A percentile compares a stretch with the other conserved stretches of the same genome.
Conservation (phyloP, 2,797 vertebrate species). For the Graptemys geographica region DNA sequence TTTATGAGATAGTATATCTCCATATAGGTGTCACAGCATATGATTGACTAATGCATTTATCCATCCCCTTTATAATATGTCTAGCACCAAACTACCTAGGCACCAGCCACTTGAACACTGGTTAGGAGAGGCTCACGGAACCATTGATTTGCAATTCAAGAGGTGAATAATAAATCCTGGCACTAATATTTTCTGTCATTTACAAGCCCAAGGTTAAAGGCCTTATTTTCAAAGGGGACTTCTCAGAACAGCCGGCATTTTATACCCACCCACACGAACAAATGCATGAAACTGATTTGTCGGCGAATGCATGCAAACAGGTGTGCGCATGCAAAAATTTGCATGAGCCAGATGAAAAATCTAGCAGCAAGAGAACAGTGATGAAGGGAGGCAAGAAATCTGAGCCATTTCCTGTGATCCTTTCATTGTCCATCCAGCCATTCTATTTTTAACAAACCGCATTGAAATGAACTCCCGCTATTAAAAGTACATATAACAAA, state of each 20-base stretch:
- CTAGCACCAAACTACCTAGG: not conserved
- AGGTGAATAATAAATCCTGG: not conserved
- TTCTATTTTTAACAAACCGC: not conserved
- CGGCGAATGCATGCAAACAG: not conserved
- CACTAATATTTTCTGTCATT: not conserved
- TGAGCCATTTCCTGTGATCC: constrained; percentile 12
- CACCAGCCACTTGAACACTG: not conserved
- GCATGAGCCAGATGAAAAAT: not conserved
- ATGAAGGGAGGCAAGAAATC: not conserved
- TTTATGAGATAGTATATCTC: no score
- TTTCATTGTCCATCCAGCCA: not conserved
- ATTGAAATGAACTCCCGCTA: not conserved
- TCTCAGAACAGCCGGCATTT: not conserved
- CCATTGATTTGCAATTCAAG: not conserved
- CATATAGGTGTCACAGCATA: not conserved
- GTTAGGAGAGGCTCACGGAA: not conserved
- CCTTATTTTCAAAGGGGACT: not conserved
- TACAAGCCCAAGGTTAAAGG: not conserved
- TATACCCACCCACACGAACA: not conserved
- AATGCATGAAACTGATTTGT: not conserved
- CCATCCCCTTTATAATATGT: not conserved
- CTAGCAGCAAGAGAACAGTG: not conserved
- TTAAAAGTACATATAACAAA: not conserved
- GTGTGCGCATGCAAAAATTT: not conserved
- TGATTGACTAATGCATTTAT: not conserved